Evolutionary conservation across 2,888 invertebrate species (phyloP), one percentile per base, ranked within the genome.

Genomic region (Sceliomorpha sp.): DNA sequence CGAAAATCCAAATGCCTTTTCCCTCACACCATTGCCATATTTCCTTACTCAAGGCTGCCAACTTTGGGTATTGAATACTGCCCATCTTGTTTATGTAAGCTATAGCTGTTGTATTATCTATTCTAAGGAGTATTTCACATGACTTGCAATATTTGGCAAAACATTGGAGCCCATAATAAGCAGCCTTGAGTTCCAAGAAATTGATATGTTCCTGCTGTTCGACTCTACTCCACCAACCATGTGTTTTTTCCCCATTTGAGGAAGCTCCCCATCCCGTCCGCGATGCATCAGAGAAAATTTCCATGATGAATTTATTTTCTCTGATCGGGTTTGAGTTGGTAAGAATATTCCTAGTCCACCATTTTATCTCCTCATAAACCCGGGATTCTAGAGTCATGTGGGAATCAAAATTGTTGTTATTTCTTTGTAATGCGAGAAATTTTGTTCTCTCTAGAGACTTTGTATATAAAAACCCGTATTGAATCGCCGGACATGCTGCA

Each of bases 251-350:
- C 0, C 3, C 26, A 1, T 47, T 13, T n/a, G 27, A 34, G 2
- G 4, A 40, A 9, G 31, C 53, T 8, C 58, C 58, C 70, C 73
- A 74, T 1, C 73, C 66, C 15, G 70, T 63, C 6, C 66, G 6
- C 1, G 68, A 74, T 1, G 72, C 72, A 32, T 74, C 71, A 6
- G 56, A 59, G 15, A 67, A 72, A 3, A 71, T 67, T 17, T 60
- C 58, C 0, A 64, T 17, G 1, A 34, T 15, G 5, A 32, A 67
- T 17, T 34, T 14, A 8, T 29, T 2, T 5, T 9, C 20, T 31
- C 53, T 29, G 29, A 64, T 47, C 12, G 48, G 24, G 45, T 59
- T 59, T 1, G 17, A 32, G 5, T 36, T 9, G 2, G n/a, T 8
- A 1, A 5, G n/a, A 6, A 67, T 37, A 9, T 55, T 55, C 5